Conservation (phyloP, 2,113 vertebrate species). For the Lampris incognitus region DNA sequence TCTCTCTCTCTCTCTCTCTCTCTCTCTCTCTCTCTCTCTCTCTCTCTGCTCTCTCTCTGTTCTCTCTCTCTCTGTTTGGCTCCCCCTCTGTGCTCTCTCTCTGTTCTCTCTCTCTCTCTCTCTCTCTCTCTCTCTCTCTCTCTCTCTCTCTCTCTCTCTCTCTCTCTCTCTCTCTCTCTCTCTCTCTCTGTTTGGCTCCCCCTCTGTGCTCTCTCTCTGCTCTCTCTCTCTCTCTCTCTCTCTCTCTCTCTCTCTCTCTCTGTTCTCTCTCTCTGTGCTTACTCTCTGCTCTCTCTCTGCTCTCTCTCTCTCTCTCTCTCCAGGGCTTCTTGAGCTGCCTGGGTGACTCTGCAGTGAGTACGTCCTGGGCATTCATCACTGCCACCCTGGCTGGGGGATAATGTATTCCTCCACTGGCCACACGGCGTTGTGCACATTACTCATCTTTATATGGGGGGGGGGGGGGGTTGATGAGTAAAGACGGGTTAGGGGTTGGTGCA, state of each 20-base stretch:
- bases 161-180: too few relatives aligned
- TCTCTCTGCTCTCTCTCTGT: not conserved
- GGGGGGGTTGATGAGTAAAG: not conserved
- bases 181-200: too few relatives aligned
- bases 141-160: too few relatives aligned
- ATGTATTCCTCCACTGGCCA: constrained; percentile 63
- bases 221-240: too few relatives aligned
- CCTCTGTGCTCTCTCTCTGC: constrained; percentile 20
- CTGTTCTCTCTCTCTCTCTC: not conserved
- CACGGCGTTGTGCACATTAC: constrained; percentile 50
- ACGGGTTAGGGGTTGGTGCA: not conserved
- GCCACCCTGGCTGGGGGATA: constrained; percentile 59
- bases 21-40: constrained; percentile 17
- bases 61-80: not conserved
- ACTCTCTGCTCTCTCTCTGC: not conserved
- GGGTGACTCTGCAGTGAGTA: constrained; percentile 58
- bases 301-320: not conserved
- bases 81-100: not conserved
- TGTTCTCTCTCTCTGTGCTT: not conserved
- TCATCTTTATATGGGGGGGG: constrained; percentile 60
- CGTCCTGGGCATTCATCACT: constrained; percentile 69
- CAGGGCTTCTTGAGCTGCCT: constrained; percentile 31
- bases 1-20: too few relatives aligned
- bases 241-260: too few relatives aligned
- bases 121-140: not conserved